These are phyloP conservation scores for Drosophila borealis DNA, from an alignment of 2,888 invertebrate species.

Conservation along the genomic window DNA sequence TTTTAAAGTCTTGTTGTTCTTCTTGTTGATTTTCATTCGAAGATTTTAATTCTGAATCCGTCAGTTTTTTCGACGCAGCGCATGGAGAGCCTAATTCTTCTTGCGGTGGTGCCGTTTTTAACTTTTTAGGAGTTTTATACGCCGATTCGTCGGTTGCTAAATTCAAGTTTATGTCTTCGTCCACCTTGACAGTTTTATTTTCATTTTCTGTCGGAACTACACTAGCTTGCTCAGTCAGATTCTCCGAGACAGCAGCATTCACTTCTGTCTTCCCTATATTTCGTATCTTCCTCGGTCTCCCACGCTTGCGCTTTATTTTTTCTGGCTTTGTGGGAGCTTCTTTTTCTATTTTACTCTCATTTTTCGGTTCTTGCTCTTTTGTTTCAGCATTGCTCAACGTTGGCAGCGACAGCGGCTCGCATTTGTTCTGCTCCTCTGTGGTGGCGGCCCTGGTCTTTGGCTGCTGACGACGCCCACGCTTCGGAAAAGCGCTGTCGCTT, in stretches of 20 bases:
- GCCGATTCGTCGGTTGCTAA: not conserved
- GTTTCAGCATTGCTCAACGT: not conserved
- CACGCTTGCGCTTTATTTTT: constrained; percentile 25
- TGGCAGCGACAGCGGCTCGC: not conserved
- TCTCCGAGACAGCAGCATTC: not conserved
- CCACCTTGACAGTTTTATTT: not conserved
- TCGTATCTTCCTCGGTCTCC: constrained; percentile 31
- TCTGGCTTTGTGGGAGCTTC: not conserved
- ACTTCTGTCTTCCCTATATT: not conserved
- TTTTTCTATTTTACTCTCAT: not conserved
- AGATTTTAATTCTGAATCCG: not conserved
- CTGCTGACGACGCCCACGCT: constrained; percentile 2
- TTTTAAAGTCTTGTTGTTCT: not conserved
- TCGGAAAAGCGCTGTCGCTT: constrained; percentile 40
- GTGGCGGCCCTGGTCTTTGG: constrained; percentile 26
- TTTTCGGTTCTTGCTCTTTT: not conserved
- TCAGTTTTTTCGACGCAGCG: not conserved
- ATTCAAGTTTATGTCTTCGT: not conserved
- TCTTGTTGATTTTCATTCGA: too few species aligned
- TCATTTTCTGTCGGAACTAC: not conserved
- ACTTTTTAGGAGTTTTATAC: too few species aligned
- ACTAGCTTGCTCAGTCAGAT: not conserved
- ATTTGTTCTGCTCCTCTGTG: constrained; percentile 31
- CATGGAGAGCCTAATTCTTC: not conserved
- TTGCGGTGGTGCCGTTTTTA: too few species aligned